phyloP scores from a whole-genome alignment of 2,113 vertebrate genomes.

The Bufo bufo region DNA sequence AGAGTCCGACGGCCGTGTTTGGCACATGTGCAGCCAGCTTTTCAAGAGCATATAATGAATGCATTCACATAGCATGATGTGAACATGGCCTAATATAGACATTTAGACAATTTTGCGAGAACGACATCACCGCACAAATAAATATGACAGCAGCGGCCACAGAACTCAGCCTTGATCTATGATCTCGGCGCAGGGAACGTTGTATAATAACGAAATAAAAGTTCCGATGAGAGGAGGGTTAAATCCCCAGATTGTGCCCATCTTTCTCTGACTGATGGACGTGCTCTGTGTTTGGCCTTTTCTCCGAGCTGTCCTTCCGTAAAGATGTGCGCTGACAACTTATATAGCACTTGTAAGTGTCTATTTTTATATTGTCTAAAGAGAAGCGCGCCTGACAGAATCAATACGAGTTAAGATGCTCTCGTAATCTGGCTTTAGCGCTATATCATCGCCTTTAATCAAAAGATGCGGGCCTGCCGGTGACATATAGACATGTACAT shows the following conservation, averaged over 20 bases:
- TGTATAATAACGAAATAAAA: slow-evolving; percentile 64
- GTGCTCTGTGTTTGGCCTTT: slow-evolving; percentile 31
- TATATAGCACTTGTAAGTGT: slow-evolving; percentile 58
- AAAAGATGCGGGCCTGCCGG: slow-evolving; percentile 62
- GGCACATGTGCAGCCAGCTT: no score
- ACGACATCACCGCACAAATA: background rate
- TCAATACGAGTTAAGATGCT: slow-evolving; percentile 69
- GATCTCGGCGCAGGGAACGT: slow-evolving; percentile 61
- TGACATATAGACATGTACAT: slow-evolving; percentile 68
- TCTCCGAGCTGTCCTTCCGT: slow-evolving; percentile 56
- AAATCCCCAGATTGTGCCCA: slow-evolving; percentile 62
- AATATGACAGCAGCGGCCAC: background rate
- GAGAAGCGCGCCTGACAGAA: slow-evolving; percentile 67
- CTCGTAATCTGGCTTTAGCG: slow-evolving; percentile 69
- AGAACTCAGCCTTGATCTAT: slow-evolving; percentile 25
- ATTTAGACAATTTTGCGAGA: background rate
- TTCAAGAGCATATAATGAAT: no score
- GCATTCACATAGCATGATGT: no score
- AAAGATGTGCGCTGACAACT: slow-evolving; percentile 60
- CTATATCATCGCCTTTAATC: slow-evolving; percentile 67
- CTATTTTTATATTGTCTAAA: slow-evolving; percentile 62
- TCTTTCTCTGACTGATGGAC: slow-evolving; percentile 61
- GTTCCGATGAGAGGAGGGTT: slow-evolving; percentile 61
- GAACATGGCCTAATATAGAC: no score
- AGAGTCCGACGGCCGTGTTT: no score